These are phyloP conservation scores for Bombus difficillimus DNA, from an alignment of 1,140 invertebrate genomes.

Conservation along the genomic window DNA sequence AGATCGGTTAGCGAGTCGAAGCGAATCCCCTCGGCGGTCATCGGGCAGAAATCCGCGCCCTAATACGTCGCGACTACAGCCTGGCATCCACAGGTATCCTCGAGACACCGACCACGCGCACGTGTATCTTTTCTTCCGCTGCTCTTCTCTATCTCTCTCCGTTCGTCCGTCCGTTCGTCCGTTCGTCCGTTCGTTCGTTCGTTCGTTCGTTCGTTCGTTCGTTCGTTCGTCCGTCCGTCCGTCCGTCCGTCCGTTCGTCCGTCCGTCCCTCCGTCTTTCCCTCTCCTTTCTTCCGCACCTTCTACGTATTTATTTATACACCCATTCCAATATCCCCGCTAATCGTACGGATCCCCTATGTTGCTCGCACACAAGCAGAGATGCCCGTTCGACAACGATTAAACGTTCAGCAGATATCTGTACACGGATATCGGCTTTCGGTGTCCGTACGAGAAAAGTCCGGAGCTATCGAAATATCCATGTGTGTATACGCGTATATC, in stretches of 20 bases:
- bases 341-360: background rate
- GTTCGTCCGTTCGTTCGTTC: background rate
- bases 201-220: no score
- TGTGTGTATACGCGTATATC: slow-evolving; percentile 18
- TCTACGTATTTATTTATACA: background rate
- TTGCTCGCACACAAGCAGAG: background rate
- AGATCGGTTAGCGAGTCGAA: slow-evolving; percentile 14
- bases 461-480: slow-evolving; percentile 26
- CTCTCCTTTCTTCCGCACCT: background rate
- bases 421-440: background rate
- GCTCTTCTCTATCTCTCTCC: slow-evolving; percentile 8
- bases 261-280: background rate
- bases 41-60: slow-evolving; percentile 50
- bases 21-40: slow-evolving; percentile 26
- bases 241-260: background rate
- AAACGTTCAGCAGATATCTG: background rate
- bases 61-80: slow-evolving; percentile 32
- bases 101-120: slow-evolving; percentile 45
- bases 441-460: slow-evolving; percentile 3
- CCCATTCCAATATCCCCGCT: background rate
- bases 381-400: background rate
- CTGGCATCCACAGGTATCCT: slow-evolving; percentile 52
- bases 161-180: no score
- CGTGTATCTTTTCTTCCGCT: slow-evolving; percentile 49
- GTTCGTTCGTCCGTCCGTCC: no score